These are phyloP conservation scores for Pachydiplax longipennis DNA, from an alignment of 2,888 invertebrate species.

Conservation along the genomic window DNA sequence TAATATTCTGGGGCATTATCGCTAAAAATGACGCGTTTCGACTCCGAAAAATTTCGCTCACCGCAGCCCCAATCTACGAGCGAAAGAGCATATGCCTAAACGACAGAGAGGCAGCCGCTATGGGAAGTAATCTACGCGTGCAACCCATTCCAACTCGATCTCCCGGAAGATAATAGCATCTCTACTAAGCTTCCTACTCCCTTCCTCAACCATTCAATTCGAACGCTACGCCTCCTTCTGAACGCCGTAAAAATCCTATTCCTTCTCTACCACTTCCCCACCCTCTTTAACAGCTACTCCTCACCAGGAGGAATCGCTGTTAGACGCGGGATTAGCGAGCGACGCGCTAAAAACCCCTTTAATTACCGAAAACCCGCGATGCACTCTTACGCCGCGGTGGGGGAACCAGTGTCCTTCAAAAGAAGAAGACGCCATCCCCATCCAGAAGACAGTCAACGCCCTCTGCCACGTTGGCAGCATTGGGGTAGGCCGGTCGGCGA, in stretches of 20 bases:
- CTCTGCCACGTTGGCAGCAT: slow-evolving; percentile 42
- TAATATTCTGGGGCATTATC: too few relatives aligned
- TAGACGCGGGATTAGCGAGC: neutral
- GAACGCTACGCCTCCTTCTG: neutral
- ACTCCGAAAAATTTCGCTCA: too few relatives aligned
- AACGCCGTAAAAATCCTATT: neutral
- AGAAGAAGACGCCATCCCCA: slow-evolving; percentile 35
- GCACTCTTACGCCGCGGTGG: neutral
- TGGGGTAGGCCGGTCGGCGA: slow-evolving; percentile 31
- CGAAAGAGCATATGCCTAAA: too few relatives aligned
- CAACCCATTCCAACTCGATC: neutral
- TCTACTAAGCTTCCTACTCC: neutral
- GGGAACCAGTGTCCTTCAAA: slow-evolving; percentile 37
- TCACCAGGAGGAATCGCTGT: neutral
- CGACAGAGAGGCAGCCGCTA: too few relatives aligned
- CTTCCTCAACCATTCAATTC: neutral
- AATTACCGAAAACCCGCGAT: neutral
- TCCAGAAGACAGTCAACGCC: slow-evolving; percentile 40
- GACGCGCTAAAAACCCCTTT: neutral
- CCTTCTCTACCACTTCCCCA: too few relatives aligned
- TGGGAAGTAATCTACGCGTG: too few relatives aligned
- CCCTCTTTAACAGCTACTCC: too few relatives aligned
- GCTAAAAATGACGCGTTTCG: too few relatives aligned
- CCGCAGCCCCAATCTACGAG: too few relatives aligned
- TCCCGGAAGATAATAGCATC: neutral